Evolutionary conservation across 2,888 invertebrate species (phyloP).

Genomic region (Lysandra coridon): DNA sequence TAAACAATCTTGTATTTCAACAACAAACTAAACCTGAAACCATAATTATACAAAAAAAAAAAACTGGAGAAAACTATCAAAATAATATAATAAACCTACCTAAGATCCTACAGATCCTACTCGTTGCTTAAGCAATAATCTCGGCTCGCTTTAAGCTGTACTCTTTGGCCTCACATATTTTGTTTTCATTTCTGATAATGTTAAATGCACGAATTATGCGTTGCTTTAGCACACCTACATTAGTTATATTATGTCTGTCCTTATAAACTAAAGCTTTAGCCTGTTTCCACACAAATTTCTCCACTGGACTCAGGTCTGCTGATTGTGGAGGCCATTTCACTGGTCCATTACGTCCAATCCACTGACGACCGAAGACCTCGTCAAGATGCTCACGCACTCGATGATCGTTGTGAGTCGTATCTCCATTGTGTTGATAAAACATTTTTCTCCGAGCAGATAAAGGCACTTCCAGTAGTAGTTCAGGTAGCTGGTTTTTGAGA

Average conservation of each 20-base stretch:
- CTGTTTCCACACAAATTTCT: not conserved
- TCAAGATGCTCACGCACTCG: not conserved
- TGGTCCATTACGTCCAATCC: not conserved
- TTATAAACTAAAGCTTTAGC: not conserved
- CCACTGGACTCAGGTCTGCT: not conserved
- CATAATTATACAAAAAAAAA: too few species aligned
- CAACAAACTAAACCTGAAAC: too few species aligned
- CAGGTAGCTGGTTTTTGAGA: constrained; percentile 5
- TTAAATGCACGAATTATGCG: not conserved
- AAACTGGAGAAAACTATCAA: too few species aligned
- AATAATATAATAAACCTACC: too few species aligned
- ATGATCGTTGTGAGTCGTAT: not conserved
- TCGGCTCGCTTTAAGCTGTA: not conserved
- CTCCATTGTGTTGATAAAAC: not conserved
- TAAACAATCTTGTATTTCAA: too few species aligned
- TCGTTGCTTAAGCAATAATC: not conserved
- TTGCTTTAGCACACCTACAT: not conserved
- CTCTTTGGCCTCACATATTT: not conserved
- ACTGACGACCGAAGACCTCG: not conserved
- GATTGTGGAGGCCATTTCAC: not conserved
- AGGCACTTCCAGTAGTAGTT: not conserved
- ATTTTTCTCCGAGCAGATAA: not conserved
- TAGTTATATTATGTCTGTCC: not conserved
- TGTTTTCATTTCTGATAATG: not conserved
- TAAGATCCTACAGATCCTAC: not conserved